Base-by-base conservation (phyloP, 2,888 invertebrate species). In the Lobophora halterata region DNA sequence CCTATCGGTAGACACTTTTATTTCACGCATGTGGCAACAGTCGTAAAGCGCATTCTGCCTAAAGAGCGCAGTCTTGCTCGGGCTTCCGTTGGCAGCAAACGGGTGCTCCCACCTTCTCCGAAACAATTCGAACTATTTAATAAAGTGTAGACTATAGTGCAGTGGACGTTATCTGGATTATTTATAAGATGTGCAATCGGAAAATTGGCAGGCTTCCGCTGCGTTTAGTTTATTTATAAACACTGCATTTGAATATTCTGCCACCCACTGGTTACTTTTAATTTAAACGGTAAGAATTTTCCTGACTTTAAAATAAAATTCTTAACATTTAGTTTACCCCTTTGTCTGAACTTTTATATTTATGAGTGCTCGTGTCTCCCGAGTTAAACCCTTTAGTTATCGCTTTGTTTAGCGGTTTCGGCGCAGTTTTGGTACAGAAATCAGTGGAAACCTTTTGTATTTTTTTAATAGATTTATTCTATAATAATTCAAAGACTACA, bases 201-300 rank as follows among this genome's bases (percentile, higher is more conserved):
- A 42, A 49, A 52, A 52, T 67, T 64, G 62, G 65, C 64, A 57
- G 55, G 49, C 46, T 49, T 49, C 13, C 17, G 44, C 23, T 55
- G 52, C 47, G 42, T 29, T 52, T 41, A 10, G 34, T 36, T 56
- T 66, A 67, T 68, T 58, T 55, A 57, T 67, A 58, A 52, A 46
- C n/a, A n/a, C n/a, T n/a, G n/a, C n/a, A n/a, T n/a, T n/a, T n/a
- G n/a, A n/a, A n/a, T n/a, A n/a, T n/a, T n/a, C 26, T 39, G 21
- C 8, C 27, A 42, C 27, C 26, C 27, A 24, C 27, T 18, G 28
- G 21, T 43, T 31, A 5, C 30, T 35, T 32, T 23, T n/a, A 8
- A 27, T 17, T 19, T 29, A 2, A 2, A 19, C 28, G 28, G 9
- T 19, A 8, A n/a, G 27, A 17, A 26, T 14, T 26, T 9, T 26